Percentiles rank a stretch among this genome's conserved stretches.
Evolutionary conservation across 2,888 invertebrate genomes (phyloP).

Genomic region (Perithous albicinctus): DNA sequence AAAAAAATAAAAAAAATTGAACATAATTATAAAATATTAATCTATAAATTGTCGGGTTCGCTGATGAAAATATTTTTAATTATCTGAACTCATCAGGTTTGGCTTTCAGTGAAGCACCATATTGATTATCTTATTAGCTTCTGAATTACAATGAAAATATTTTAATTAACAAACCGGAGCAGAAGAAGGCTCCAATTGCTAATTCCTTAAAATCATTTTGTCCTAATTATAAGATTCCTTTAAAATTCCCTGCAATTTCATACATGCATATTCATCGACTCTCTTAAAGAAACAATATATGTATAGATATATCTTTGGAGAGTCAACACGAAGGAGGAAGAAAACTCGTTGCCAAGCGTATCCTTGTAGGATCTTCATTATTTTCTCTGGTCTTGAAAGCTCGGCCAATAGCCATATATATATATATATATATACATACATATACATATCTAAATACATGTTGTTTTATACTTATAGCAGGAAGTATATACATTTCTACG

Average conservation of each 20-base stretch:
- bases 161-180: not conserved
- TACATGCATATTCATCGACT: slow-evolving; percentile 3
- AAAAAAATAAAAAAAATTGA: too few relatives aligned
- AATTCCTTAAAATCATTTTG: not conserved
- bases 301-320: not conserved
- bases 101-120: not conserved
- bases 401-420: not conserved
- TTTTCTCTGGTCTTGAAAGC: not conserved
- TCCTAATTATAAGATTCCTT: not conserved
- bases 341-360: not conserved
- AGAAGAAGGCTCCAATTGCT: not conserved
- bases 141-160: not conserved
- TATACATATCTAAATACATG: not conserved
- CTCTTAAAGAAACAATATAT: not conserved
- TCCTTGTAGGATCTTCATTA: slow-evolving; percentile 3
- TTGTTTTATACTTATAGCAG: not conserved
- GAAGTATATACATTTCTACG: slow-evolving; percentile 42
- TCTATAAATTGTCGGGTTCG: not conserved
- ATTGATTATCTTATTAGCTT: not conserved
- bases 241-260: not conserved
- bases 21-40: not conserved
- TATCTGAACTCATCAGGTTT: not conserved
- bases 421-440: not conserved
- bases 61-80: not conserved
- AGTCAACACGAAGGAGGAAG: not conserved